phyloP scores from a whole-genome alignment of 2,113 vertebrate species.

The zebrafish (Danio rerio) region DNA sequence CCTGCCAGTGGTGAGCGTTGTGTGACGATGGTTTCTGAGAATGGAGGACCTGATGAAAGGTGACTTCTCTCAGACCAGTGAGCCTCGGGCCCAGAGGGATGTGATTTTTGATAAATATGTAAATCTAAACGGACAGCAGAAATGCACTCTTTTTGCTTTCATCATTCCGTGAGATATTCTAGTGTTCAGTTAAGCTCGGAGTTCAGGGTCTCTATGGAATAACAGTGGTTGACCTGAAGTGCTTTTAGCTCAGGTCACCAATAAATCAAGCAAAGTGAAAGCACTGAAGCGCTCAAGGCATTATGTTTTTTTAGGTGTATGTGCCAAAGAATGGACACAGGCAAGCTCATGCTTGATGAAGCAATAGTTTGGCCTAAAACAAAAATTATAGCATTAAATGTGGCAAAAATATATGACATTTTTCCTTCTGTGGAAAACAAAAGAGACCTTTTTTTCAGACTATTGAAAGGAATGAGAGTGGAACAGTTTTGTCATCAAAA shows the following conservation, averaged over 20 bases:
- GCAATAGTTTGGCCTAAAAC: neutral
- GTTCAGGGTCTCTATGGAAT: neutral
- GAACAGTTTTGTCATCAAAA: too few species aligned
- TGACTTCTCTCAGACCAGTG: constrained; percentile 37
- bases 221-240: constrained; percentile 23
- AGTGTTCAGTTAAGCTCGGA: neutral
- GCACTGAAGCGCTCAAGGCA: constrained; percentile 21
- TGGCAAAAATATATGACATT: neutral
- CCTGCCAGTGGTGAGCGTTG: neutral
- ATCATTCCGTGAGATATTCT: neutral
- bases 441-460: neutral
- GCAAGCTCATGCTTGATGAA: constrained; percentile 26
- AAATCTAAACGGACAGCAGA: constrained; percentile 4
- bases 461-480: neutral
- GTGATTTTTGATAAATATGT: constrained; percentile 19
- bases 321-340: constrained; percentile 2
- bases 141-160: constrained; percentile 19
- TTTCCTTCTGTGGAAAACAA: neutral
- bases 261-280: constrained; percentile 36
- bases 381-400: neutral
- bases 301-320: neutral
- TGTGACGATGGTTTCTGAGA: constrained; percentile 26
- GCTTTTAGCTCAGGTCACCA: constrained; percentile 30
- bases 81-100: neutral
- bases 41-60: constrained; percentile 39